Percentiles rank a stretch among this genome's conserved stretches.
phyloP scores from a whole-genome alignment of 2,797 vertebrate species.

The Fratercula arctica region DNA sequence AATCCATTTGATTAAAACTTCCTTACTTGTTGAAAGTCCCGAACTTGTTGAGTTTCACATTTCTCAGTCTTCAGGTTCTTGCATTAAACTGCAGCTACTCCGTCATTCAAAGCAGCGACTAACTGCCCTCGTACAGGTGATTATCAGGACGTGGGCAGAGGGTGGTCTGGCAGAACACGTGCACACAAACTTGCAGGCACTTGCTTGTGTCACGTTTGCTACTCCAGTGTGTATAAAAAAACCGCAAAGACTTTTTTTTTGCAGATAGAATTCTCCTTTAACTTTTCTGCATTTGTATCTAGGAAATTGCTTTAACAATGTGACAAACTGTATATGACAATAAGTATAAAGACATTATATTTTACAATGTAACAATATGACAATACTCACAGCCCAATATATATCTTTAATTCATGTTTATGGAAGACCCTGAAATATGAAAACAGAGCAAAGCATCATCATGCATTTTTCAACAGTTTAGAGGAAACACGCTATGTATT shows the following conservation, averaged over 20 bases:
- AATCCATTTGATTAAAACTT: neutral
- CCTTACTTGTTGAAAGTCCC: neutral
- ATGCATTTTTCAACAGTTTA: slow-evolving; percentile 50
- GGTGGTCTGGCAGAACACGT: neutral
- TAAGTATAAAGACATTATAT: neutral
- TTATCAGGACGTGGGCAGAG: neutral
- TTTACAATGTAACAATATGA: neutral
- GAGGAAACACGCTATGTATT: neutral
- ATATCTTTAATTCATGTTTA: slow-evolving; percentile 40
- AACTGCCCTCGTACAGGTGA: neutral
- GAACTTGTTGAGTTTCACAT: neutral
- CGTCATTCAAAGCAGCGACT: neutral
- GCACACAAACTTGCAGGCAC: neutral
- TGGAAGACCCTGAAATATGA: slow-evolving; percentile 9
- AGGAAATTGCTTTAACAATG: neutral
- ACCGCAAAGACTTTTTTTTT: neutral
- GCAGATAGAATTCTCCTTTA: neutral
- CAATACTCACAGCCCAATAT: neutral
- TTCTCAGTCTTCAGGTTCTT: neutral
- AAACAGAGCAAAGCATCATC: slow-evolving; percentile 12
- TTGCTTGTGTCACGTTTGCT: neutral
- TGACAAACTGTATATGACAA: neutral
- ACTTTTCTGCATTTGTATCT: neutral
- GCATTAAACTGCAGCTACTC: neutral
- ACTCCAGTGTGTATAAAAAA: neutral